Percentiles rank a stretch among this genome's conserved stretches.
These are phyloP conservation scores for Danaus chrysippus DNA, from an alignment of 2,888 invertebrate genomes.

Conservation along the genomic window DNA sequence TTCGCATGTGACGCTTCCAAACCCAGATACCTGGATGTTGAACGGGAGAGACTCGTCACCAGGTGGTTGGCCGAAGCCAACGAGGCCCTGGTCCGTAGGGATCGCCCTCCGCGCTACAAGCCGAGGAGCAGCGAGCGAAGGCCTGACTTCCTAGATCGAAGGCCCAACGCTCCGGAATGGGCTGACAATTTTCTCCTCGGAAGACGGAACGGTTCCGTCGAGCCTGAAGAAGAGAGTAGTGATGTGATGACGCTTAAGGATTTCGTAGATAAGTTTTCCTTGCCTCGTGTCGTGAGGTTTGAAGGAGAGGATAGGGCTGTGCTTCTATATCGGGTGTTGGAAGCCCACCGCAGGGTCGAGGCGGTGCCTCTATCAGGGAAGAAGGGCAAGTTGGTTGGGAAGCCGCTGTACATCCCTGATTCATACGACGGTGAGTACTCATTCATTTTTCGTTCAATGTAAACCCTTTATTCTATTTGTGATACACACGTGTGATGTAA, in stretches of 20 bases:
- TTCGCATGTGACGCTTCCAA: conserved; percentile 75
- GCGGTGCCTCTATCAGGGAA: conserved; percentile 78
- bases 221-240: conserved; percentile 69
- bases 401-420: conserved; percentile 82
- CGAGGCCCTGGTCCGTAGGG: conserved; percentile 67
- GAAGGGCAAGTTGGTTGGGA: conserved; percentile 78
- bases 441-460: neutral
- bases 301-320: conserved; percentile 79
- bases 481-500: conserved; percentile 12
- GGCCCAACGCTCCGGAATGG: conserved; percentile 66
- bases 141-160: conserved; percentile 64
- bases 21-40: conserved; percentile 71
- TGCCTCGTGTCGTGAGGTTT: conserved; percentile 80
- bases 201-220: conserved; percentile 62
- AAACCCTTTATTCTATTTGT: neutral
- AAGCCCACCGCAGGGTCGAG: conserved; percentile 81
- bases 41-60: conserved; percentile 70
- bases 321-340: conserved; percentile 80
- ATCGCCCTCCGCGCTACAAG: conserved; percentile 69
- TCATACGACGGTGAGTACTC: conserved; percentile 81
- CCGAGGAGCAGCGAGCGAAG: conserved; percentile 72
- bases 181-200: conserved; percentile 69
- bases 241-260: conserved; percentile 76
- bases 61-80: conserved; percentile 75
- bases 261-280: conserved; percentile 80